Conservation (phyloP, 2,797 vertebrate species). For the Hippocampus kuda region DNA sequence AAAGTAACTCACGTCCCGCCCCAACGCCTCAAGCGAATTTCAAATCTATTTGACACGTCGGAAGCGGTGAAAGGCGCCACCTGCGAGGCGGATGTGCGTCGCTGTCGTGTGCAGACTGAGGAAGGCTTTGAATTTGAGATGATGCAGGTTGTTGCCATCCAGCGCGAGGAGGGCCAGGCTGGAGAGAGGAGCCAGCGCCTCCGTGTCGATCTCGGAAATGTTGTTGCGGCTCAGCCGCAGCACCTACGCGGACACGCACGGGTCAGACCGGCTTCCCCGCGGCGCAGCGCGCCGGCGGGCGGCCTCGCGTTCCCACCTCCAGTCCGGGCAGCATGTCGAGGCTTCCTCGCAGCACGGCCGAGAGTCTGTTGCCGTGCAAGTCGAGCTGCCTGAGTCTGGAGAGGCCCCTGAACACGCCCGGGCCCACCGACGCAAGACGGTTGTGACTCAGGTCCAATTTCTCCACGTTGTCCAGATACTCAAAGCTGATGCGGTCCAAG, state of each 20-base stretch:
- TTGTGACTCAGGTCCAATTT: conserved; percentile 64
- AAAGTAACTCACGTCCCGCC: too few relatives aligned
- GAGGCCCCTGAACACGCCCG: conserved; percentile 61
- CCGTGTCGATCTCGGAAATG: conserved; percentile 59
- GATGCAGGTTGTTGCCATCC: conserved; percentile 58
- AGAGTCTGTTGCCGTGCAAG: conserved; percentile 58
- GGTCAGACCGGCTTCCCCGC: not conserved
- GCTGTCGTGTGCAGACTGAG: conserved; percentile 59
- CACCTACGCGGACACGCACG: conserved; percentile 30
- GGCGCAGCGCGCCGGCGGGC: too few relatives aligned
- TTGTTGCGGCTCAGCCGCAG: conserved; percentile 65
- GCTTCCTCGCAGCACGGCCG: conserved; percentile 46
- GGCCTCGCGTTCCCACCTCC: conserved; percentile 38
- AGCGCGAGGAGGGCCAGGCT: conserved; percentile 56
- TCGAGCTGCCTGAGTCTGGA: conserved; percentile 64
- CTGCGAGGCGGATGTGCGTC: conserved; percentile 65
- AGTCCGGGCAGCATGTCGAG: conserved; percentile 63
- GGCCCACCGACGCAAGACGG: conserved; percentile 47
- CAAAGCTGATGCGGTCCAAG: conserved; percentile 33
- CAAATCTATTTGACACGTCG: not conserved
- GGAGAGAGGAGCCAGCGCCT: conserved; percentile 60
- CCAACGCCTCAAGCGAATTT: not conserved
- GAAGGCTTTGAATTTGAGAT: conserved; percentile 69
- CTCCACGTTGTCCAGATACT: conserved; percentile 56
- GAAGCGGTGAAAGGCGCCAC: conserved; percentile 4